These are phyloP conservation scores for Gadus macrocephalus DNA, from an alignment of 2,113 vertebrate species.

Conservation along the genomic window DNA sequence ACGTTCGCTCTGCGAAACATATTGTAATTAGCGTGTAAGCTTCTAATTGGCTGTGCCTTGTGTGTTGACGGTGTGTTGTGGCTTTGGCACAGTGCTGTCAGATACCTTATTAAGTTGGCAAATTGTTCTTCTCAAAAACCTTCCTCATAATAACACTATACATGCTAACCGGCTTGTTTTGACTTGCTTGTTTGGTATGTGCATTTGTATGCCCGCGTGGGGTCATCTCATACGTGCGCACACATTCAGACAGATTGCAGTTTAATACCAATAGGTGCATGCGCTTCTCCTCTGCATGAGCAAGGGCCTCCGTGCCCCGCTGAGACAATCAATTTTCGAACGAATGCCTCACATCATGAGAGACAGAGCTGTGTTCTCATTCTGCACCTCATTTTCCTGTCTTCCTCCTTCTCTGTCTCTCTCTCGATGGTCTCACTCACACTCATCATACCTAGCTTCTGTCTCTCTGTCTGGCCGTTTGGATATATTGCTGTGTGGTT, in stretches of 20 bases:
- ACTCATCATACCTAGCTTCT: slow-evolving; percentile 3
- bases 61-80: too few species aligned
- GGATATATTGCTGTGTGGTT: slow-evolving; percentile 20
- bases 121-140: not conserved
- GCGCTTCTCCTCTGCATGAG: slow-evolving; percentile 48
- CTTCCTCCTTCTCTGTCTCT: slow-evolving; percentile 13
- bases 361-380: slow-evolving; percentile 42
- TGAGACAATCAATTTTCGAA: slow-evolving; percentile 54
- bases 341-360: slow-evolving; percentile 44
- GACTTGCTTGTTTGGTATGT: not conserved
- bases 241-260: not conserved
- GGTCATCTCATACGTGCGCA: not conserved
- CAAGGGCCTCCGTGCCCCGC: slow-evolving; percentile 50
- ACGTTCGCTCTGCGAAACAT: not conserved
- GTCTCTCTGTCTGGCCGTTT: slow-evolving; percentile 16
- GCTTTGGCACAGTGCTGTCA: not conserved
- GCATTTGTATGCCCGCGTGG: not conserved
- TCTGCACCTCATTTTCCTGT: slow-evolving; percentile 12
- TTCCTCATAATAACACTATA: not conserved
- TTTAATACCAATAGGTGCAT: slow-evolving; percentile 36
- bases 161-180: not conserved
- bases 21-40: not conserved
- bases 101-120: not conserved
- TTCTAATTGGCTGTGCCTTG: slow-evolving; percentile 18
- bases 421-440: too few species aligned